phyloP scores from a whole-genome alignment of 2,113 vertebrate genomes.

The Piaya cayana region DNA sequence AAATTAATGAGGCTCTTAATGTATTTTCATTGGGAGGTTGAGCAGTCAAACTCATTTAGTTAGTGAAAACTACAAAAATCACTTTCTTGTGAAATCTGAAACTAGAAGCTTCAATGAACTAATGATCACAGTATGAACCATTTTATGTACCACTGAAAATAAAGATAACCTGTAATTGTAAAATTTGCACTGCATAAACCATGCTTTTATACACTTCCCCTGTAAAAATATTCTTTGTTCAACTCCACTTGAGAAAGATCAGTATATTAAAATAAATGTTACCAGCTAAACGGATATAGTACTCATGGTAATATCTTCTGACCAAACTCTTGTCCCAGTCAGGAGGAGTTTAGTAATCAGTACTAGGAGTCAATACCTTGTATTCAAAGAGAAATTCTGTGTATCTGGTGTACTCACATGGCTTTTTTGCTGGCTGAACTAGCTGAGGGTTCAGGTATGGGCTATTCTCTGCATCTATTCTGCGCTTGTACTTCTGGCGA shows the following conservation, averaged over 20 bases:
- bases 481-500: conserved; percentile 98
- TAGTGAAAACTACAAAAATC: conserved; percentile 79
- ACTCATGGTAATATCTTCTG: background rate
- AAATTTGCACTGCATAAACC: conserved; percentile 69
- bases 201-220: conserved; percentile 48
- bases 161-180: conserved; percentile 73
- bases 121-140: conserved; percentile 71
- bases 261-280: background rate
- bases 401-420: conserved; percentile 86
- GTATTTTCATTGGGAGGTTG: conserved; percentile 79
- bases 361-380: background rate
- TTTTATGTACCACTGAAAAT: conserved; percentile 78
- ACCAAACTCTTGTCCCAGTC: background rate
- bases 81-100: conserved; percentile 81
- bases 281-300: background rate
- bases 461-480: conserved; percentile 99
- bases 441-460: conserved; percentile 98
- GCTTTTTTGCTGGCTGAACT: conserved; percentile 98
- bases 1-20: conserved; percentile 84
- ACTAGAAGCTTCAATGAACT: conserved; percentile 78
- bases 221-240: conserved; percentile 50
- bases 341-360: background rate
- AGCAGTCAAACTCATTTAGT: conserved; percentile 81
- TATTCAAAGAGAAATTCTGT: background rate
- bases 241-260: conserved; percentile 1